Percentiles rank a stretch among this genome's conserved stretches.
phyloP scores from a whole-genome alignment of 2,888 invertebrate genomes.

The Steinernema carpocapsae region DNA sequence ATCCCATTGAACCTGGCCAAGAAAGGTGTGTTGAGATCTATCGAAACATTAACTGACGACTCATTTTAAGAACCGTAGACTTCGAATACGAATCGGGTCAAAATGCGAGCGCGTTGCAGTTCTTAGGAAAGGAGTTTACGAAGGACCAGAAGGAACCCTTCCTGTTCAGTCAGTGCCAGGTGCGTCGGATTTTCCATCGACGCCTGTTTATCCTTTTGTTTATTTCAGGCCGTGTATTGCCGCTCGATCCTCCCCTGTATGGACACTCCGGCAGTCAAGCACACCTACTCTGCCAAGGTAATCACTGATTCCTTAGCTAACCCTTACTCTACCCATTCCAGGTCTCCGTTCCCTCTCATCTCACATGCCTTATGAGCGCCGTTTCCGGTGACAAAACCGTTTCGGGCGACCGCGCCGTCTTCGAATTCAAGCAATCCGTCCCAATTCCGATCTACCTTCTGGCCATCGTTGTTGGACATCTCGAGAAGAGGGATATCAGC shows the following conservation, averaged over 20 bases:
- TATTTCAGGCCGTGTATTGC: slow-evolving; percentile 80
- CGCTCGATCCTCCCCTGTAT: slow-evolving; percentile 88
- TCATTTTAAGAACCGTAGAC: slow-evolving; percentile 51
- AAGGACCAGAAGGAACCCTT: slow-evolving; percentile 76
- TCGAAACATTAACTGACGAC: too few species aligned
- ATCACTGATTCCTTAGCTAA: neutral
- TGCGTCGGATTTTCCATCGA: slow-evolving; percentile 66
- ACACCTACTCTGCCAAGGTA: slow-evolving; percentile 78
- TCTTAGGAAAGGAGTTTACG: slow-evolving; percentile 84
- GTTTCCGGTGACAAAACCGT: slow-evolving; percentile 41
- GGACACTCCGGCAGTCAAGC: slow-evolving; percentile 87
- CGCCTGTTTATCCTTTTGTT: slow-evolving; percentile 76
- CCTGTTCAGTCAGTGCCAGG: slow-evolving; percentile 59
- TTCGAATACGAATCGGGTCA: slow-evolving; percentile 81
- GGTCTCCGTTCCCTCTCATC: slow-evolving; percentile 78
- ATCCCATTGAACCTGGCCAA: neutral
- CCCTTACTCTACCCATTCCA: slow-evolving; percentile 66
- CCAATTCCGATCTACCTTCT: slow-evolving; percentile 84
- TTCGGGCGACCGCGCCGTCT: slow-evolving; percentile 39
- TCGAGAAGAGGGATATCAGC: slow-evolving; percentile 73
- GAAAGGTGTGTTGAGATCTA: too few species aligned
- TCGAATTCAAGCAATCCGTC: slow-evolving; percentile 57
- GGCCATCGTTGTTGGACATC: slow-evolving; percentile 84
- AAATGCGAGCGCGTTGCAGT: slow-evolving; percentile 83
- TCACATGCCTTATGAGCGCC: slow-evolving; percentile 89